These are phyloP conservation scores for Scrobipalpa costella DNA, from an alignment of 2,888 invertebrate species.

Conservation along the genomic window DNA sequence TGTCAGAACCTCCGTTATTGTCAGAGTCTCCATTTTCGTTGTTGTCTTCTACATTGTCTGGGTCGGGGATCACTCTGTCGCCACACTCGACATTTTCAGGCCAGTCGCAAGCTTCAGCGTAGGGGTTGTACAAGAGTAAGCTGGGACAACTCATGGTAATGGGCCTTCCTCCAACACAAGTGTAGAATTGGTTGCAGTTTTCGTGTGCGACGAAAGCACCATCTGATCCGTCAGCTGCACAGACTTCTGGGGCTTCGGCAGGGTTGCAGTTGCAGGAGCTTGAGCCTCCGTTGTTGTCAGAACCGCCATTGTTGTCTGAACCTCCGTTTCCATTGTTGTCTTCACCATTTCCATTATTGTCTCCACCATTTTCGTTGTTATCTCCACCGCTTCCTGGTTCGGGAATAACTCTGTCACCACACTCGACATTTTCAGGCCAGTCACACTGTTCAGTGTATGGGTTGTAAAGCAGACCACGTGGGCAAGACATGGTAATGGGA, in stretches of 20 bases:
- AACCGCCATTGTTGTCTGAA: background rate
- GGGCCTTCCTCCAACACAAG: conserved; percentile 44
- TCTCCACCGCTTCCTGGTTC: conserved; percentile 27
- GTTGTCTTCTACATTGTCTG: conserved; percentile 36
- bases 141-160: conserved; percentile 40
- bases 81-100: conserved; percentile 49
- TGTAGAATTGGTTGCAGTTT: conserved; percentile 50
- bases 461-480: conserved; percentile 39
- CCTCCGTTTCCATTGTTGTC: conserved; percentile 19
- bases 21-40: conserved; percentile 3
- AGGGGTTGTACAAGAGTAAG: conserved; percentile 44
- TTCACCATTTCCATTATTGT: conserved; percentile 4
- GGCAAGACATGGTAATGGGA: conserved; percentile 40
- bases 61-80: conserved; percentile 41
- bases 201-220: conserved; percentile 48
- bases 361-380: conserved; percentile 15
- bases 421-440: conserved; percentile 45
- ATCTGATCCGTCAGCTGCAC: conserved; percentile 43
- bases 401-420: conserved; percentile 39
- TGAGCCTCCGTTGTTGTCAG: conserved; percentile 19
- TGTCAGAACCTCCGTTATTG: background rate
- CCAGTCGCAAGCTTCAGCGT: conserved; percentile 49
- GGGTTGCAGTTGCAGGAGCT: conserved; percentile 38
- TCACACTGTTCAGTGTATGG: conserved; percentile 42
- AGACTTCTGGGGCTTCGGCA: conserved; percentile 38